Evolutionary conservation across 2,113 vertebrate genomes (phyloP), one percentile per base, ranked within the genome.

Genomic region (Micronycteris hirsuta): DNA sequence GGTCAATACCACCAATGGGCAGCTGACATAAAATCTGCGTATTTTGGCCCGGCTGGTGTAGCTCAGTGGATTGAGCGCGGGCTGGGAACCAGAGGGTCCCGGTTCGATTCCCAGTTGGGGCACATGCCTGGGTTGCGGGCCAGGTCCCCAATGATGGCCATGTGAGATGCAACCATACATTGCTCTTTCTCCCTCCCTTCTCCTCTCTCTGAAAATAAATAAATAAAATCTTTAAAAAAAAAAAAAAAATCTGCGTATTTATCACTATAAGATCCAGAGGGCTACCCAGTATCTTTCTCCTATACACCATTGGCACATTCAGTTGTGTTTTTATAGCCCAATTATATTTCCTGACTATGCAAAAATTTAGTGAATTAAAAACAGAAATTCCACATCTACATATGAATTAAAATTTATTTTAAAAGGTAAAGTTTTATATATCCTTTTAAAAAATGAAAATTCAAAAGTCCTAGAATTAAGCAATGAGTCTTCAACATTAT

Each of bases 341-440:
- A 65, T n/a, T 43, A 45, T 41, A 91, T 80, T 89, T 80, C 38
- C 41, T 4, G 1, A 82, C 16, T 84, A 52, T 22, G 67, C 41
- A 74, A 58, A 92, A 89, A 49, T 38, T 54, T 8, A 76, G 80
- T 63, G 36, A 65, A 41, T 83, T 82, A 91, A 58, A 95, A 83
- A 91, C 17, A 83, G 16, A 82, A 68, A 56, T 28, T 45, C 16
- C 19, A 93, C 26, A 56, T 83, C 68, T 81, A 96, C 8, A 93
- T 77, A 97, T 65, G 98, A 98, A 97, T 98, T 89, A 94, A 91
- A 88, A 73, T 99, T 99, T 98, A 98, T 98, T 98, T 93, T 83
- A 91, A 97, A 98, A 98, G 96, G 94, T 95, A 87, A 97, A 92
- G 28, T 31, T 98, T 97, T 97, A 76, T 94, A 96, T 83, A 98